These are phyloP conservation scores for Guaruba guarouba DNA, from an alignment of 2,113 vertebrate genomes.

Conservation along the genomic window DNA sequence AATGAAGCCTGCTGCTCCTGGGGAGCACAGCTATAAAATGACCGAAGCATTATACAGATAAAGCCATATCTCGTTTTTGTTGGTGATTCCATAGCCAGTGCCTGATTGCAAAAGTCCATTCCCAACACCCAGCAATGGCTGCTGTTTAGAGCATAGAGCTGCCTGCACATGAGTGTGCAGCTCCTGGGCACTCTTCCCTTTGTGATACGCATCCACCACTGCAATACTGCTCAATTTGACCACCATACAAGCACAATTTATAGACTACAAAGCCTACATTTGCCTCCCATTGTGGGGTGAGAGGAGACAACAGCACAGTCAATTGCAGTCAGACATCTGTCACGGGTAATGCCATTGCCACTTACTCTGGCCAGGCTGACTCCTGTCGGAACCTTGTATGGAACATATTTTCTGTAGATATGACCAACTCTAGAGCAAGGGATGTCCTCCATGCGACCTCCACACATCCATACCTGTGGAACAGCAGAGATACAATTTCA, in stretches of 20 bases:
- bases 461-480: slow-evolving; percentile 84
- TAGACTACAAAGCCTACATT: background rate
- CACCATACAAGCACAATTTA: background rate
- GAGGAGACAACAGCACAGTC: background rate
- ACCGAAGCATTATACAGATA: slow-evolving; percentile 11
- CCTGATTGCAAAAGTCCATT: background rate
- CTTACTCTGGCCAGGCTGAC: slow-evolving; percentile 92
- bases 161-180: background rate
- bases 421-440: slow-evolving; percentile 96
- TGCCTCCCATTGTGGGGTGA: background rate
- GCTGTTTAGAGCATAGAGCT: background rate
- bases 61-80: slow-evolving; percentile 11
- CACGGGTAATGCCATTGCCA: background rate
- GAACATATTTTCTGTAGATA: slow-evolving; percentile 97
- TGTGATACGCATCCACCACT: background rate
- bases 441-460: slow-evolving; percentile 83
- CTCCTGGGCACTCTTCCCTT: background rate
- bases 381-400: slow-evolving; percentile 94
- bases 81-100: background rate
- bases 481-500: background rate
- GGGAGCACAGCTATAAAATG: slow-evolving; percentile 31
- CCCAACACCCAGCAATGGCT: background rate
- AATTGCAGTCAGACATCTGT: background rate
- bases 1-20: slow-evolving; percentile 1
- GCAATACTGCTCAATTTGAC: background rate